Base-by-base conservation (phyloP, 2,113 vertebrate genomes). In the Formicarius rufipectus region DNA sequence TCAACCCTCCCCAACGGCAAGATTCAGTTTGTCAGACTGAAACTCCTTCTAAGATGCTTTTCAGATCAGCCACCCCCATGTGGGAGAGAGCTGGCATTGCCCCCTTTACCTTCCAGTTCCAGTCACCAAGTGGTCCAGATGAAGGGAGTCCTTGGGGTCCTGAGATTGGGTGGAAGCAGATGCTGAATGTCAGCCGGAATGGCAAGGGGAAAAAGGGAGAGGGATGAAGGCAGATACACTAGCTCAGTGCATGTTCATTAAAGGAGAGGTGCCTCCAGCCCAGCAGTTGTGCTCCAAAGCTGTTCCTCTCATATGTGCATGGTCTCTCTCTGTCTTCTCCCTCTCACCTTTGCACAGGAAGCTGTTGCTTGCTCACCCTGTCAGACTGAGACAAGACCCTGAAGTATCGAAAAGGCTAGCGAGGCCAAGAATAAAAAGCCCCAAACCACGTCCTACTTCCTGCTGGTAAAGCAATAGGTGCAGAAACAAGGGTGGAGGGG, bases 391-490 rank as follows among this genome's bases (percentile, higher is more conserved):
- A 97, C 68, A 63, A 92, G 93, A 89, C 89, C 84, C 88, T 0
- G 2, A 42, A 95, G 82, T 97, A 93, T 94, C 81, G 88, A 96
- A 96, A 95, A 80, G 89, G 94, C 94, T 96, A 96, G 66, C 2
- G 35, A 93, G 96, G 96, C 94, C 95, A 27, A 96, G 88, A 92
- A 81, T 96, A 93, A 94, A 97, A 97, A 95, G 87, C 83, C 95
- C 89, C 83, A 96, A 97, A 97, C 96, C 97, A 95, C 97, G 94
- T 87, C 91, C 78, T 92, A 94, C 92, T 96, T 97, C 97, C 97
- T 97, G 97, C 95, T 88, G 79, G 80, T 95, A 96, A 75, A 87
- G 91, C 64, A 87, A 75, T 95, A 85, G 91, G 93, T 81, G 73
- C 49, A 94, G 50, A 96, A 94, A 91, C 24, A 52, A 47, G 73